Conservation (phyloP, 2,888 invertebrate species). For the Epinotia demarniana region DNA sequence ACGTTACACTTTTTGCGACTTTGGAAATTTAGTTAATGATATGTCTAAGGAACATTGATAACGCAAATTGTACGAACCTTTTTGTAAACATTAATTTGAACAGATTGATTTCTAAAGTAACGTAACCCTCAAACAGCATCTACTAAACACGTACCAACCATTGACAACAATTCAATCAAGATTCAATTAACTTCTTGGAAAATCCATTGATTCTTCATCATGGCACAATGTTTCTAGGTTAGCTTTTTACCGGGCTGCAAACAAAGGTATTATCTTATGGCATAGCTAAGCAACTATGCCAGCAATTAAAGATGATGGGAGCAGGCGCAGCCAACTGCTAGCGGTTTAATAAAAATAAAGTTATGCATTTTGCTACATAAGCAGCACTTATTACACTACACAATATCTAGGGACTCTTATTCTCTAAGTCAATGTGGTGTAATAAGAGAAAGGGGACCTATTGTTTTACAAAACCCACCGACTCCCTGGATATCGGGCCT, state of each 20-base stretch:
- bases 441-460: too few species aligned
- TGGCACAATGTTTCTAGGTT: conserved; percentile 63
- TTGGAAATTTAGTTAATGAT: too few species aligned
- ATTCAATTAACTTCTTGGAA: conserved; percentile 46
- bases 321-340: conserved; percentile 39
- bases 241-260: conserved; percentile 61
- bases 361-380: not conserved
- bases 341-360: not conserved
- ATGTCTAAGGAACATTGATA: too few species aligned
- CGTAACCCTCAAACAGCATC: not conserved
- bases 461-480: too few species aligned
- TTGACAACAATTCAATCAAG: conserved; percentile 14
- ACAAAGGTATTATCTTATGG: conserved; percentile 69
- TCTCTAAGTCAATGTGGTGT: too few species aligned
- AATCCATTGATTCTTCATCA: conserved; percentile 63
- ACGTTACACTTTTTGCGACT: too few species aligned
- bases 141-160: conserved; percentile 4
- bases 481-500: too few species aligned
- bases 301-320: conserved; percentile 79
- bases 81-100: too few species aligned
- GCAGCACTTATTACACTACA: not conserved
- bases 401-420: too few species aligned
- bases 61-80: too few species aligned
- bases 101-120: not conserved
- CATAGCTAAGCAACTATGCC: conserved; percentile 73